Conservation (phyloP, 1,140 invertebrate genomes). For the Tetraneura akinire region DNA sequence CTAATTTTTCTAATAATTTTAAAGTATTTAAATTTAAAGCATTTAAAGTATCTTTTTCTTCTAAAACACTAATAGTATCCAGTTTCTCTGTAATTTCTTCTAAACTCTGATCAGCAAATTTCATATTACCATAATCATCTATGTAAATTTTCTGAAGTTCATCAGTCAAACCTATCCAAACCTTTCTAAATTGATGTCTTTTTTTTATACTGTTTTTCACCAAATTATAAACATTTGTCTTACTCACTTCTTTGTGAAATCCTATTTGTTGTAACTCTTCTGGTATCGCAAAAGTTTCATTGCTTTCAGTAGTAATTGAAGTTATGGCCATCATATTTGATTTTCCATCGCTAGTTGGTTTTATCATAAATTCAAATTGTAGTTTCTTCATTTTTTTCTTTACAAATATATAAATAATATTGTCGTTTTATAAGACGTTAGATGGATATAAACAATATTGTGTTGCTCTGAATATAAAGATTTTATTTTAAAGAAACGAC, state of each 20-base stretch:
- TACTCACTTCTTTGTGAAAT: conserved; percentile 27
- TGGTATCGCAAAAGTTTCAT: neutral
- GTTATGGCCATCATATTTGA: conserved; percentile 22
- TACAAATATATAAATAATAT: neutral
- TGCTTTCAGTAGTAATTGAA: neutral
- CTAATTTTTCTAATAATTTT: neutral
- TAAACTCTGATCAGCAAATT: neutral
- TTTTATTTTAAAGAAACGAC: no score
- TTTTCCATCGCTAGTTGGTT: conserved; percentile 15
- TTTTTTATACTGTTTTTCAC: conserved; percentile 15
- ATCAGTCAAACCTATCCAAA: neutral
- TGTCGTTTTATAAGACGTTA: conserved; percentile 8
- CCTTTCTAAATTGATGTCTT: conserved; percentile 29
- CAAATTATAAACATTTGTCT: neutral
- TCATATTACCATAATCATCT: conserved; percentile 15
- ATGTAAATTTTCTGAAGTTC: conserved; percentile 19
- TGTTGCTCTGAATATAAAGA: no score
- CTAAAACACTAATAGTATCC: neutral
- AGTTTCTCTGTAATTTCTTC: conserved; percentile 27
- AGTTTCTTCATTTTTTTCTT: neutral
- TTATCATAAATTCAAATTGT: conserved; percentile 26
- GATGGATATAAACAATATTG: no score
- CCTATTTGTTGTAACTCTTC: conserved; percentile 26
- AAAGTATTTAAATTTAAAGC: conserved; percentile 8
- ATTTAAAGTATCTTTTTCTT: conserved; percentile 5